Evolutionary conservation across 1,140 invertebrate species (phyloP).

Genomic region (Atta texana): DNA sequence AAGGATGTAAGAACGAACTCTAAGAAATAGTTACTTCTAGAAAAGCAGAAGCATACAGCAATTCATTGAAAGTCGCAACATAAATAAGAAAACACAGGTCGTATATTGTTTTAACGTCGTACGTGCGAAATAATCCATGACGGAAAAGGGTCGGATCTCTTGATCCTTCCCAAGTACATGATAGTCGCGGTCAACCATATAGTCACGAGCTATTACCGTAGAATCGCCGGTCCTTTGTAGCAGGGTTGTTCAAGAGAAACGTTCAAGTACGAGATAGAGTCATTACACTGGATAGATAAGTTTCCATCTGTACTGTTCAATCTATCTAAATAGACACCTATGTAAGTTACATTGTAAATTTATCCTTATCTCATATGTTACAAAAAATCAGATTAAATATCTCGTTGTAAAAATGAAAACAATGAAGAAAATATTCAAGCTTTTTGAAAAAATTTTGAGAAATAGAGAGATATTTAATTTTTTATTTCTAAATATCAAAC

Average conservation of each 20-base stretch:
- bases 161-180: constrained; percentile 55
- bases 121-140: constrained; percentile 56
- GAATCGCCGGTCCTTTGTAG: constrained; percentile 69
- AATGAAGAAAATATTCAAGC: background rate
- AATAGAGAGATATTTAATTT: background rate
- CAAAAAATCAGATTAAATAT: background rate
- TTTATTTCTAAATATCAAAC: background rate
- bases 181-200: constrained; percentile 71
- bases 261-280: constrained; percentile 67
- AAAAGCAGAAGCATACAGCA: constrained; percentile 42
- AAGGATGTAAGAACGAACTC: constrained; percentile 26
- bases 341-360: constrained; percentile 14
- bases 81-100: constrained; percentile 19
- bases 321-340: constrained; percentile 61
- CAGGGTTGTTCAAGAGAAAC: constrained; percentile 69
- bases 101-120: constrained; percentile 2
- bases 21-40: constrained; percentile 67
- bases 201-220: constrained; percentile 74
- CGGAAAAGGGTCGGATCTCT: constrained; percentile 32
- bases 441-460: background rate
- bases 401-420: background rate
- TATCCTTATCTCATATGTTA: background rate
- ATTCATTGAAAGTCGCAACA: constrained; percentile 51
- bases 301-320: constrained; percentile 71
- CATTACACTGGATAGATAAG: constrained; percentile 68